Conservation (phyloP, 2,113 vertebrate genomes). For the Phrynosoma blainvillii region DNA sequence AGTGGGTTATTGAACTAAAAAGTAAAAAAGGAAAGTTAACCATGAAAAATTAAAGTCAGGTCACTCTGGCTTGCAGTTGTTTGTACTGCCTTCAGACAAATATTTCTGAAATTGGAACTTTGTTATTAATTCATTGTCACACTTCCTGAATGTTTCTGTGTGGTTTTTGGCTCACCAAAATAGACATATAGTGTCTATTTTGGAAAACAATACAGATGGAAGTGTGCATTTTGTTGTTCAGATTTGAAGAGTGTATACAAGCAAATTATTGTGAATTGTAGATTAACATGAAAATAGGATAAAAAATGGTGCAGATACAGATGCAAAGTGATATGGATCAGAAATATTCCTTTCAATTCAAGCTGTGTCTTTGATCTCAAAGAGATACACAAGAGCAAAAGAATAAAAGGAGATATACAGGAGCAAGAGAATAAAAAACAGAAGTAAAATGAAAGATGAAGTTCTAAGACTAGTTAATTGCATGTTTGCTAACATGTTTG, state of each 20-base stretch:
- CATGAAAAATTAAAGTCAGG: background rate
- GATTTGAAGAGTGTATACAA: background rate
- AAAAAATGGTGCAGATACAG: background rate
- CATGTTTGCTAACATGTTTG: background rate
- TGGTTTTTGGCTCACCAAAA: background rate
- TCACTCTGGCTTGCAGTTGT: too few species aligned
- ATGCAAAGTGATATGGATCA: background rate
- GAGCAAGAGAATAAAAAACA: background rate
- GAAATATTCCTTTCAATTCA: background rate
- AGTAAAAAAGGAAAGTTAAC: too few species aligned
- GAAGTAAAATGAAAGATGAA: background rate
- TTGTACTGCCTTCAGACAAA: background rate
- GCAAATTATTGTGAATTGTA: background rate
- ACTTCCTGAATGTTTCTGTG: background rate
- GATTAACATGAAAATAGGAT: background rate
- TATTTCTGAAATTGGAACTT: background rate
- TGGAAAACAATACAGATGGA: background rate
- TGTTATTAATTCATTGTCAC: background rate
- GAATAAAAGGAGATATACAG: background rate
- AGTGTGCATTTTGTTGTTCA: background rate
- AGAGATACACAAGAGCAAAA: background rate
- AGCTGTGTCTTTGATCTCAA: background rate
- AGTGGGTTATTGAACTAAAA: background rate
- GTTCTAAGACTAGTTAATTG: background rate
- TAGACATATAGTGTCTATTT: background rate